A percentile compares a stretch with the other conserved stretches of the same genome.
Conservation (phyloP, 2,113 vertebrate species). For the Lampris megalopsis region DNA sequence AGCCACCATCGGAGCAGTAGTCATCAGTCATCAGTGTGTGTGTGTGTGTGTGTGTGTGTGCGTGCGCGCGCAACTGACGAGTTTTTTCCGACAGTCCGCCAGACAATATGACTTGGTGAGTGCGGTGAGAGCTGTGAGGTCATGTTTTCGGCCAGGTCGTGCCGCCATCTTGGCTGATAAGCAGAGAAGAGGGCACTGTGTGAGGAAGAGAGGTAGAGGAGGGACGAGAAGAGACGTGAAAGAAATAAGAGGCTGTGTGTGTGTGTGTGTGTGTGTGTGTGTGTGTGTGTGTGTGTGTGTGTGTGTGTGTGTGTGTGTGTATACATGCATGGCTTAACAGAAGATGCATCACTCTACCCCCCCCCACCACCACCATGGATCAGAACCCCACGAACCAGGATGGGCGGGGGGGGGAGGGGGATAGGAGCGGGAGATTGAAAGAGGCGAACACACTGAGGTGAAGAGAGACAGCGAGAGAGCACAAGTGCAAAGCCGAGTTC, state of each 20-base stretch:
- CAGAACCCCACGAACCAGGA: neutral
- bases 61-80: neutral
- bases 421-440: neutral
- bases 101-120: neutral
- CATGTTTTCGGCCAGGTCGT: constrained; percentile 15
- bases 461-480: neutral
- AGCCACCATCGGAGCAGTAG: constrained; percentile 25
- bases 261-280: too few species aligned
- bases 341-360: constrained; percentile 41
- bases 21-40: constrained; percentile 9
- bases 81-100: constrained; percentile 13
- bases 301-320: constrained; percentile 57
- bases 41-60: neutral
- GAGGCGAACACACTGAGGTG: neutral
- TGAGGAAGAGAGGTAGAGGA: neutral
- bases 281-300: constrained; percentile 36
- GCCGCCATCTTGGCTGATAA: neutral
- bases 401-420: neutral
- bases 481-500: constrained; percentile 33
- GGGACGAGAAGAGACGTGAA: neutral
- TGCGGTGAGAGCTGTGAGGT: neutral
- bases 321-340: constrained; percentile 54
- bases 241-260: neutral
- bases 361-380: constrained; percentile 30
- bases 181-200: constrained; percentile 4